Evolutionary conservation across 2,888 invertebrate species (phyloP), one percentile per base, ranked within the genome.

Genomic region (Erebia epiphron): DNA sequence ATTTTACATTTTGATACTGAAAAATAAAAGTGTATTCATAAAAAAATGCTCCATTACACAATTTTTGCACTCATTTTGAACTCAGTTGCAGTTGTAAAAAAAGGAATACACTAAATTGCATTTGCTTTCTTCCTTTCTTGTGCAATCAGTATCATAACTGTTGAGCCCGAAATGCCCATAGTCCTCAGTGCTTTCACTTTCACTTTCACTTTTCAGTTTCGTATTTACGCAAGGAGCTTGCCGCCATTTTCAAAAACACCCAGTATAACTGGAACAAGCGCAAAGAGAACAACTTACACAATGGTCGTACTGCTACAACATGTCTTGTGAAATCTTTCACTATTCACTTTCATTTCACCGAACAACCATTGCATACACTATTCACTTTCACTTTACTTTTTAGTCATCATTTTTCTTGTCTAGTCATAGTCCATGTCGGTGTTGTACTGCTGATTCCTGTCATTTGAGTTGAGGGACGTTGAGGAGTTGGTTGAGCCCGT

Each of bases 381-480:
- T 49, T 26, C 54, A 46, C 60, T 70, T 41, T 14, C 10, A 50
- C n/a, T 21, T 60, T 18, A 43, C 35, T 13, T 35, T 62, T 56
- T 91, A 92, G 76, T 91, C 92, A 80, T 83, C 92, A 81, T 93
- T 93, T 65, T 93, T 88, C 83, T 93, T 93, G 7, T 26, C 14
- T 92, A 92, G 76, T 92, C 92, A 80, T 83, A 93, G 82, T 94
- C 94, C 67, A 93, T 88, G 84, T 93, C 93, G 88, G 92, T 92
- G 82, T 92, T 89, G 84, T 89, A 89, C 77, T 87, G 85, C 65
- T 80, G 82, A 75, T 84, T 85, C 73, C 82, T 79, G 60, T 84
- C 86, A 68, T 83, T 82, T 74, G 70, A 71, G 56, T 71, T 71
- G 35, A 83, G 81, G 41, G 82, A 77, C 16, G 81, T 70, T 3